Evolutionary conservation across 2,113 vertebrate genomes (phyloP).

Genomic region (Podiceps cristatus): DNA sequence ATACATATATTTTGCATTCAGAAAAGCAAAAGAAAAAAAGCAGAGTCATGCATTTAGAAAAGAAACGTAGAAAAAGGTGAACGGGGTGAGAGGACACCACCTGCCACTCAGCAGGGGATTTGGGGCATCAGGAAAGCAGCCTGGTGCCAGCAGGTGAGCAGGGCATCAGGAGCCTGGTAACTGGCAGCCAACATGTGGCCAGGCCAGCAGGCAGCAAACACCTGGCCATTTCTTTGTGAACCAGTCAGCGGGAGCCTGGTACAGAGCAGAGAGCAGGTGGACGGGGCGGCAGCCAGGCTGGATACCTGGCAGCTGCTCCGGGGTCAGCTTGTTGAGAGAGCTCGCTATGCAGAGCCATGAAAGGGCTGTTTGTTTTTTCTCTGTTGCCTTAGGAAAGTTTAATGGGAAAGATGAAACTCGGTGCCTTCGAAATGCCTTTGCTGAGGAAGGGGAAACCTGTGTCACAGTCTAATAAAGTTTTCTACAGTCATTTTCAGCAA

Average conservation of each 20-base stretch:
- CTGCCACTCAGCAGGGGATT: not conserved
- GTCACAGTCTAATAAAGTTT: not conserved
- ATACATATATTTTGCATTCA: not conserved
- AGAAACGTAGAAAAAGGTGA: not conserved
- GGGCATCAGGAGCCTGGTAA: not conserved
- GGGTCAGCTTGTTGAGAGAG: not conserved
- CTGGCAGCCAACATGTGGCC: not conserved
- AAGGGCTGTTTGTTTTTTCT: not conserved
- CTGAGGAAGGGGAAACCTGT: not conserved
- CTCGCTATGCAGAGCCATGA: rapidly evolving
- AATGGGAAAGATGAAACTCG: not conserved
- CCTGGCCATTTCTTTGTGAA: not conserved
- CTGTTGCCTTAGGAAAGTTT: not conserved
- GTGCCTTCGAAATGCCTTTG: not conserved
- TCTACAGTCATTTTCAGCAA: not conserved
- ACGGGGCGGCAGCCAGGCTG: not conserved
- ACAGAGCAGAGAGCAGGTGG: slow-evolving; percentile 22
- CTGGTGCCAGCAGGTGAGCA: not conserved
- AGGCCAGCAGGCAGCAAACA: not conserved
- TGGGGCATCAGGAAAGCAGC: not conserved
- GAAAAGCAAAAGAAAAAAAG: not conserved
- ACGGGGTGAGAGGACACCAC: not conserved
- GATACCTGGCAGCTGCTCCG: not conserved
- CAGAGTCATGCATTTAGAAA: not conserved
- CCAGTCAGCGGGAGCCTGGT: not conserved